Evolutionary conservation across 1,140 invertebrate species (phyloP), one percentile per base, ranked within the genome.

Genomic region (Drosophila tropicalis): DNA sequence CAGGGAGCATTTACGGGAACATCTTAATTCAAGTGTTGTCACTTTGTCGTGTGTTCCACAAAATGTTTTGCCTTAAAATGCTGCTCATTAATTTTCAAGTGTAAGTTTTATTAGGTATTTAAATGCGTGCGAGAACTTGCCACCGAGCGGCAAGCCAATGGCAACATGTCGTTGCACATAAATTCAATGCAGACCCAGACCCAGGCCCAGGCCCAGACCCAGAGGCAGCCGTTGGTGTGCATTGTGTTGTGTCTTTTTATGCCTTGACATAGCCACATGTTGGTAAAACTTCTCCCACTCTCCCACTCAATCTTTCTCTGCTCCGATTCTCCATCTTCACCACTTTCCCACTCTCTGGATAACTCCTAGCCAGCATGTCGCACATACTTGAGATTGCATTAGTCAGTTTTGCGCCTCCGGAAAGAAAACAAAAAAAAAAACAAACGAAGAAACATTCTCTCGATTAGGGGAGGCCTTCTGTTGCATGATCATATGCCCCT

Each of bases 51-150:
- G 77, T 76, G 77, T 79, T 78, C 80, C 84, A 78, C 78, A 89
- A 51, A 84, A 89, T 78, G 77, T 70, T 74, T 44, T 61, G 66
- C 71, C 71, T 67, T 75, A 84, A 89, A 89, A 83, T 74, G 77
- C 68, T 89, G 84, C 84, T 89, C 84, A 89, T 89, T 89, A 89
- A 89, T 89, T 89, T 89, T 89, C 84, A 89, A 89, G 84, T 89
- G 84, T 89, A 89, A 89, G 85, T 89, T 89, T 89, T 89, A 89
- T 89, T 89, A 89, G 84, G 73, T 84, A 89, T 89, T 89, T 89
- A 89, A 86, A 89, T 89, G 84, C 84, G 80, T 89, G 83, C 73
- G 81, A 85, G 78, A 78, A 81, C 62, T 81, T 81, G 78, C 75
- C 78, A 81, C 78, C 70, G 77, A 63, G 79, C 80, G 79, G 68